Conservation (phyloP, 2,113 vertebrate genomes). For the Gnathonemus longibarbis region DNA sequence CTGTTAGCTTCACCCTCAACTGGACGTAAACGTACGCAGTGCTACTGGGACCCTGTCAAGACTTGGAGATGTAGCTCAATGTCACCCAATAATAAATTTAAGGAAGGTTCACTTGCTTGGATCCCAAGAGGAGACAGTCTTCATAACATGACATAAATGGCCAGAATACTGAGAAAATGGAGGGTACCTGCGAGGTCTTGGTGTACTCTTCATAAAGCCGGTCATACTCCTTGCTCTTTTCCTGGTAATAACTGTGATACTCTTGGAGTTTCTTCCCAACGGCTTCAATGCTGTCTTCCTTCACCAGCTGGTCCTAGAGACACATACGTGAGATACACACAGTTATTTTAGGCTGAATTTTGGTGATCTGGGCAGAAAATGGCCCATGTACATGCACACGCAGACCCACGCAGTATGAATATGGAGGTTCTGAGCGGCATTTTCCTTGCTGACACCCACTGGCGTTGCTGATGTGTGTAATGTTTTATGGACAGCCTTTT, state of each 20-base stretch:
- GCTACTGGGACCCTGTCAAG: not conserved
- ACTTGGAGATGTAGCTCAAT: not conserved
- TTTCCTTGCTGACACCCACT: not conserved
- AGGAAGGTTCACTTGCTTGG: not conserved
- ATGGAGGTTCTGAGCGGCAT: not conserved
- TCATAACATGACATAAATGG: not conserved
- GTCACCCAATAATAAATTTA: not conserved
- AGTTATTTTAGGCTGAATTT: not conserved
- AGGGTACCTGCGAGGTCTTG: constrained; percentile 81
- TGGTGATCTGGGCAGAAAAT: not conserved
- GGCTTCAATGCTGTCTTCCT: constrained; percentile 84
- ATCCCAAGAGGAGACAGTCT: not conserved
- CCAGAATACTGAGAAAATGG: not conserved
- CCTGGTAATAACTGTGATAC: constrained; percentile 84
- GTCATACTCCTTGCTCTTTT: constrained; percentile 89
- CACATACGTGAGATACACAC: constrained; percentile 11
- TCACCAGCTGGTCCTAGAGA: constrained; percentile 68
- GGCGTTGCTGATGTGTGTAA: not conserved
- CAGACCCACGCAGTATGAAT: not conserved
- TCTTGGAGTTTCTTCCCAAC: constrained; percentile 88
- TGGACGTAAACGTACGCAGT: not conserved
- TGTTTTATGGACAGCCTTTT: not conserved
- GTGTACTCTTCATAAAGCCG: constrained; percentile 86
- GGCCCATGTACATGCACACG: constrained; percentile 22
- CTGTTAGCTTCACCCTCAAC: not conserved